Conservation (phyloP, 2,888 invertebrate species). For the Clitarchus hookeri region DNA sequence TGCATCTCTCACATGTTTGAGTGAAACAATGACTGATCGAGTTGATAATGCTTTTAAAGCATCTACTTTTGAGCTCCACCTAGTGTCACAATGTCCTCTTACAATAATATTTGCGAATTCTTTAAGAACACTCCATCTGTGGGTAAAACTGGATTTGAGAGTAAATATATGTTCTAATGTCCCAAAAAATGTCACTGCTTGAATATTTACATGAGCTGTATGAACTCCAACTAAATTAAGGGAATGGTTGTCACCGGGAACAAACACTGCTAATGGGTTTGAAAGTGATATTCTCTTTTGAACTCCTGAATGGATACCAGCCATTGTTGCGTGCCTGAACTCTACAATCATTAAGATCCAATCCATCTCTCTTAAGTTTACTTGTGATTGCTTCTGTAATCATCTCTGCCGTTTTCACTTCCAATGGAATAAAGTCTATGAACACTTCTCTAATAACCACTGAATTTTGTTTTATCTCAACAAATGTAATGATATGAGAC, state of each 20-base stretch:
- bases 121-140: slow-evolving; percentile 6
- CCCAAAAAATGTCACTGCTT: background rate
- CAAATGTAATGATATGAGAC: background rate
- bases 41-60: background rate
- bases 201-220: slow-evolving; percentile 18
- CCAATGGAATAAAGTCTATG: background rate
- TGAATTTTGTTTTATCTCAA: background rate
- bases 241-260: background rate
- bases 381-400: slow-evolving; percentile 2
- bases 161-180: background rate
- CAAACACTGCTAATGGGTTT: slow-evolving; percentile 3
- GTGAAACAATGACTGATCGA: background rate
- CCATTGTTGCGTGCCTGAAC: no score
- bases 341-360: no score
- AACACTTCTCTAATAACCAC: background rate
- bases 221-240: background rate
- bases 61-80: background rate
- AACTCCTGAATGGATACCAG: no score
- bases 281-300: background rate
- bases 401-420: background rate
- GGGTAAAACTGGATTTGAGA: background rate
- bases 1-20: background rate
- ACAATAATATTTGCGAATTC: background rate
- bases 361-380: no score
- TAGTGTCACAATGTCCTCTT: background rate